Base-by-base conservation (phyloP, 2,888 invertebrate genomes). In the Eumacrocentrus americanus region DNA sequence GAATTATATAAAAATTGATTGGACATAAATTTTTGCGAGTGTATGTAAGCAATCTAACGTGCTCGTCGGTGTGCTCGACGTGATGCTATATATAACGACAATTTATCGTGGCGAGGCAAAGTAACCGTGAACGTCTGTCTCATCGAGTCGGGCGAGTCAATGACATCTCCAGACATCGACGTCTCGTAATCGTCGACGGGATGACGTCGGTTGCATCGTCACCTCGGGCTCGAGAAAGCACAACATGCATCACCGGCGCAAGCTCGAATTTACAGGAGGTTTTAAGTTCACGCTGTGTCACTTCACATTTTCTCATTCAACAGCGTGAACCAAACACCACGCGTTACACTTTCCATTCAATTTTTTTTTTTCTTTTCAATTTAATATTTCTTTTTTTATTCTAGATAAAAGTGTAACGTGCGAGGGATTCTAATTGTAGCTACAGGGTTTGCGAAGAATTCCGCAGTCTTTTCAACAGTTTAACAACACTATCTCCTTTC, bases 211-310 rank as follows among this genome's bases (percentile, higher is more conserved):
- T 63, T 69, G 73, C 70, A 78, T 77, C 78, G 78, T 77, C 76
- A 79, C 78, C 78, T 76, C 77, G 72, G 73, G 74, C 70, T 78
- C 78, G 78, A 76, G 74, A 74, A 76, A 80, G 79, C 80, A 79
- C 78, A 80, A 78, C 80, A 80, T 80, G 79, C 80, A 81, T 80
- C 80, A 80, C 80, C 80, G 80, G 80, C 80, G 79, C 80, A 80
- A 80, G 80, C 80, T 81, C 70, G 74, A 71, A 76, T 70, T 73
- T 72, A 72, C 70, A 70, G 58, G 60, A 42, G 16, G 40, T 42
- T n/a, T 12, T n/a, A 35, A 22, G 29, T 44, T 44, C 44, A 52
- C 20, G 35, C 37, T 58, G 22, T 22, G 29, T 20, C 46, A 46
- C 35, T 52, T n/a, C 16, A 44, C 20, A 37, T 11, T 2, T 52